Evolutionary conservation across 2,888 invertebrate species (phyloP), one percentile per base, ranked within the genome.

Genomic region (Netelia fuscicornis): DNA sequence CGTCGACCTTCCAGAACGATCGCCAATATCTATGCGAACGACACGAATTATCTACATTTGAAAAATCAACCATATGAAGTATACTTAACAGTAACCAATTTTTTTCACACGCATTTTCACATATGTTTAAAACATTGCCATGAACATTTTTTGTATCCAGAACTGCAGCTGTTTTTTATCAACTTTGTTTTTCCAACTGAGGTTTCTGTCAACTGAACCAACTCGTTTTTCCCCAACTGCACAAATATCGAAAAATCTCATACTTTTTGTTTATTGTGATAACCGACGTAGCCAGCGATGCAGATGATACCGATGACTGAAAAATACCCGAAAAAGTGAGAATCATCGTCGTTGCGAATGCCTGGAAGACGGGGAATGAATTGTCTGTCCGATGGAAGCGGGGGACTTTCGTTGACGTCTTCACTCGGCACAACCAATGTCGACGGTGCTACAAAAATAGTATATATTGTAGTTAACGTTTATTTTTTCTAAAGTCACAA

Each of bases 321-420:
- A 91, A 97, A 96, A 91, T 96, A 97, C 1, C 95, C 95, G 92
- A 97, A 96, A 92, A 96, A 96, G 90, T 96, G 96, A 0, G 96
- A 95, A 87, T 96, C 95, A 58, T 95, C 95, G 30, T 94, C 93
- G 62, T 95, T 94, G n/a, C 84, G 87, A 6, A 83, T 74, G 52
- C 23, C 76, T 8, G 72, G 75, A 75, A 84, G 83, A 11, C n/a
- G 81, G 37, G 83, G 72, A 44, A 84, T 48, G 2, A 71, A 83
- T 42, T 1, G 65, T 58, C 71, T 79, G 20, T 79, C 82, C 23
- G 75, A 30, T 2, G 68, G 37, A n/a, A 13, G 20, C 1, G 37
- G 25, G 1, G 65, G 42, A 2, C 11, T 78, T 13, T 84, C 77
- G 2, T 74, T 56, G 13, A n/a, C 11, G 2, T 78, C 78, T 5